These are phyloP conservation scores for Kradibia gibbosae DNA, from an alignment of 1,140 invertebrate species.

Conservation along the genomic window DNA sequence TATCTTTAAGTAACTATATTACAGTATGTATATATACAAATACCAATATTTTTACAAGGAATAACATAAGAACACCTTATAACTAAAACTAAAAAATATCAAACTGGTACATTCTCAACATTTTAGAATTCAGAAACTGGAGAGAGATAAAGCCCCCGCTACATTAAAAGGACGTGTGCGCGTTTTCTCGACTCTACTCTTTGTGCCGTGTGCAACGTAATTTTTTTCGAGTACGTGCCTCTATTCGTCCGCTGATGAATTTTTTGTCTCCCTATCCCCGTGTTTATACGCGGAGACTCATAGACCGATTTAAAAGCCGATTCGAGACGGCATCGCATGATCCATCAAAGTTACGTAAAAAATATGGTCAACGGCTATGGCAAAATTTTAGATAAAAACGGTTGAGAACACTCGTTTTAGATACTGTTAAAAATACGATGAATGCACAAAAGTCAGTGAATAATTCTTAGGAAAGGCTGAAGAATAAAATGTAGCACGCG, in stretches of 20 bases:
- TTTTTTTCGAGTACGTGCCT: not conserved
- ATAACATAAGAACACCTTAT: too few relatives aligned
- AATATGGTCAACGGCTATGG: not conserved
- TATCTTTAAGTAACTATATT: too few relatives aligned
- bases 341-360: not conserved
- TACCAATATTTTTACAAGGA: too few relatives aligned
- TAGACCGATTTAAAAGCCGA: conserved; percentile 20
- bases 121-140: not conserved
- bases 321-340: not conserved
- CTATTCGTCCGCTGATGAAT: conserved; percentile 8
- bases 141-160: not conserved
- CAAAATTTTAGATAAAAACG: not conserved
- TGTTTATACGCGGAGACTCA: not conserved
- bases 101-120: not conserved
- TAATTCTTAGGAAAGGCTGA: not conserved
- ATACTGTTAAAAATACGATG: not conserved
- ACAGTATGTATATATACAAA: too few relatives aligned
- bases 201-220: not conserved
- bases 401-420: not conserved
- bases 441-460: not conserved
- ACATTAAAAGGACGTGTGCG: not conserved
- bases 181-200: not conserved
- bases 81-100: too few relatives aligned
- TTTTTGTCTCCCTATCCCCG: conserved; percentile 19
- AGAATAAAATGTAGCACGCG: not conserved